phyloP scores from a whole-genome alignment of 2,113 vertebrate species.

The Colinus virginianus region DNA sequence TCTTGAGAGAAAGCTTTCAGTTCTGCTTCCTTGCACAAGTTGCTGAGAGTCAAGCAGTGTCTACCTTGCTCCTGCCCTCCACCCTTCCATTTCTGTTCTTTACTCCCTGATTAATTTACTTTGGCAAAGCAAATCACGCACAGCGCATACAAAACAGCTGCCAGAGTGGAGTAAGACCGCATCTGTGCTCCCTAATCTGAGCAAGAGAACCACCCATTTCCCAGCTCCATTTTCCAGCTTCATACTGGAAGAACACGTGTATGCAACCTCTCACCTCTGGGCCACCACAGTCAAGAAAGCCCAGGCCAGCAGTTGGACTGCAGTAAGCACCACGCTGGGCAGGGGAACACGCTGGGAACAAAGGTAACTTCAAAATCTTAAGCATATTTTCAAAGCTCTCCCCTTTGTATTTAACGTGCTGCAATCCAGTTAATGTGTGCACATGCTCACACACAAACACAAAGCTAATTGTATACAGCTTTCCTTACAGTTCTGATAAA shows the following conservation, averaged over 20 bases:
- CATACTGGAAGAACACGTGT: accelerated
- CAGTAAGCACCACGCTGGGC: background rate
- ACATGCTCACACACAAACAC: background rate
- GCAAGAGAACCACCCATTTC: background rate
- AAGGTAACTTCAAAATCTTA: background rate
- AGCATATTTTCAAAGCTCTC: background rate
- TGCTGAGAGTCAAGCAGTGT: background rate
- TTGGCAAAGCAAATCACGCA: background rate
- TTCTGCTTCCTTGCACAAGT: background rate
- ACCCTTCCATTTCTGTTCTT: background rate
- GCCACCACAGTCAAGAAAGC: background rate
- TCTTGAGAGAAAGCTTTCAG: background rate
- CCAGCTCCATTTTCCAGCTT: background rate
- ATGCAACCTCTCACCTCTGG: background rate
- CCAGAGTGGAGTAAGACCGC: background rate
- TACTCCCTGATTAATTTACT: background rate
- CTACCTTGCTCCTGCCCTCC: background rate
- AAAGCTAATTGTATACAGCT: background rate
- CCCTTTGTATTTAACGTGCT: background rate
- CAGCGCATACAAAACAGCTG: background rate
- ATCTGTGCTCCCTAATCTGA: accelerated
- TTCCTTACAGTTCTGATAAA: conserved; percentile 18
- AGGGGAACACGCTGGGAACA: background rate
- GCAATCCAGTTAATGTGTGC: background rate
- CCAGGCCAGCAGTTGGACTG: background rate